Evolutionary conservation across 2,797 vertebrate species (phyloP).

Genomic region (Rallus crepitans): DNA sequence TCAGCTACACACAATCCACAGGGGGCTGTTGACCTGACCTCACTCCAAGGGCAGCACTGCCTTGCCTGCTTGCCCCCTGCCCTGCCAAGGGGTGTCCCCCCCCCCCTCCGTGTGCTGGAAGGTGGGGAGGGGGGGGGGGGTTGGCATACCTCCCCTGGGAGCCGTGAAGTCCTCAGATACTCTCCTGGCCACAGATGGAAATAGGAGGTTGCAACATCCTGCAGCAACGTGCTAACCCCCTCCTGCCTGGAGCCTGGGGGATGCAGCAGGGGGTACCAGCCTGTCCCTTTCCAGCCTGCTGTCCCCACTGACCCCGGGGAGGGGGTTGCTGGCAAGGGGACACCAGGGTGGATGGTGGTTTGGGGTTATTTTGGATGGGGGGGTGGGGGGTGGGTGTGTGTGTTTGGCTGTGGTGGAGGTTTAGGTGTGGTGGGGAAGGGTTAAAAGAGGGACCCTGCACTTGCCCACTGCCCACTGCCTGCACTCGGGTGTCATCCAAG

Average conservation of each 20-base stretch:
- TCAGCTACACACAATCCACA: rapidly evolving
- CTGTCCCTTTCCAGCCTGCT: not conserved
- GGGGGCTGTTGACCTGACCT: rapidly evolving
- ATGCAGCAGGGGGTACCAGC: not conserved
- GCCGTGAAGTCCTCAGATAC: conserved; percentile 62
- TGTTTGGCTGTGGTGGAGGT: not conserved
- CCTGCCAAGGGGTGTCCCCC: not conserved
- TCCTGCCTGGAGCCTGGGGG: not conserved
- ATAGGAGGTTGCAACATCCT: conserved; percentile 69
- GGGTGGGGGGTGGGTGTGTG: no score
- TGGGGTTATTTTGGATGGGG: not conserved
- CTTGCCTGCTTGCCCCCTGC: not conserved
- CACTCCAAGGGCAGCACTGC: rapidly evolving
- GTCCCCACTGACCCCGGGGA: not conserved
- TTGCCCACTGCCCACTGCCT: conserved; percentile 23
- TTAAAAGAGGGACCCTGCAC: not conserved
- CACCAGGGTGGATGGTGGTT: rapidly evolving
- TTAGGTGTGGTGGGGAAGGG: not conserved
- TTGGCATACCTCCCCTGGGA: not conserved
- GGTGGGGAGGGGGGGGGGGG: not conserved
- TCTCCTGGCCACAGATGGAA: conserved; percentile 62
- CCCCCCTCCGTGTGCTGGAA: not conserved
- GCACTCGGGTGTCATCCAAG: conserved; percentile 2
- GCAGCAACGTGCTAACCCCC: conserved; percentile 11
- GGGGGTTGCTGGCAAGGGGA: not conserved